These are phyloP conservation scores for Takifugu ocellatus DNA, from an alignment of 2,797 vertebrate genomes.

Conservation along the genomic window DNA sequence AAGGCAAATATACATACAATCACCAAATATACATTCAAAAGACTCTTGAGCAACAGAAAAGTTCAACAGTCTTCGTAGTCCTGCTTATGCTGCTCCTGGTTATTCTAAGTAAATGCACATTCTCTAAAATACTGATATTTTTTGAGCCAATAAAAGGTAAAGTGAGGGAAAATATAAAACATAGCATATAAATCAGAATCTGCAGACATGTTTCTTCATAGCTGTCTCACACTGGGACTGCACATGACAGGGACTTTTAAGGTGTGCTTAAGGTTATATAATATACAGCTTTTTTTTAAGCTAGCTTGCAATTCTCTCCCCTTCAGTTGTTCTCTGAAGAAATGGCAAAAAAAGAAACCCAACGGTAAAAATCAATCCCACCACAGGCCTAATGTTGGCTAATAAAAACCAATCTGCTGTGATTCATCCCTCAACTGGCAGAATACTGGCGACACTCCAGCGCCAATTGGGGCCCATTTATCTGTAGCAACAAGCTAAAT, in stretches of 20 bases:
- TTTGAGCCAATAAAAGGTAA: too few relatives aligned
- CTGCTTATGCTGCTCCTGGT: too few relatives aligned
- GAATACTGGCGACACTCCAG: conserved; percentile 26
- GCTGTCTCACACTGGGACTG: conserved; percentile 17
- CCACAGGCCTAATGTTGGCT: conserved; percentile 56
- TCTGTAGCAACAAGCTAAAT: neutral
- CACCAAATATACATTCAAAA: too few relatives aligned
- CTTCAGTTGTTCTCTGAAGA: conserved; percentile 5
- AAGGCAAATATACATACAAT: too few relatives aligned
- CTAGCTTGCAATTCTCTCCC: conserved; percentile 13
- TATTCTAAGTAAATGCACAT: too few relatives aligned
- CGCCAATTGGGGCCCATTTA: conserved; percentile 12
- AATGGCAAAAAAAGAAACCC: too few relatives aligned
- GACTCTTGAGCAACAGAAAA: too few relatives aligned
- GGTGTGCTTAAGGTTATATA: conserved; percentile 37
- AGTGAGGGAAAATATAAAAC: neutral
- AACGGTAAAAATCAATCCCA: conserved; percentile 68
- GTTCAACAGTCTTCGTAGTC: too few relatives aligned
- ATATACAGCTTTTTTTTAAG: conserved; percentile 31
- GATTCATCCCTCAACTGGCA: conserved; percentile 69
- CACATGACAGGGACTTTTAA: conserved; percentile 39
- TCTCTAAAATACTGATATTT: too few relatives aligned
- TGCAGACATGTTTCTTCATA: conserved; percentile 12
- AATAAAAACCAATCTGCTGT: conserved; percentile 73
- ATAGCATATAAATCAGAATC: conserved; percentile 20